phyloP scores from a whole-genome alignment of 2,113 vertebrate genomes.

The Nibea coibor region DNA sequence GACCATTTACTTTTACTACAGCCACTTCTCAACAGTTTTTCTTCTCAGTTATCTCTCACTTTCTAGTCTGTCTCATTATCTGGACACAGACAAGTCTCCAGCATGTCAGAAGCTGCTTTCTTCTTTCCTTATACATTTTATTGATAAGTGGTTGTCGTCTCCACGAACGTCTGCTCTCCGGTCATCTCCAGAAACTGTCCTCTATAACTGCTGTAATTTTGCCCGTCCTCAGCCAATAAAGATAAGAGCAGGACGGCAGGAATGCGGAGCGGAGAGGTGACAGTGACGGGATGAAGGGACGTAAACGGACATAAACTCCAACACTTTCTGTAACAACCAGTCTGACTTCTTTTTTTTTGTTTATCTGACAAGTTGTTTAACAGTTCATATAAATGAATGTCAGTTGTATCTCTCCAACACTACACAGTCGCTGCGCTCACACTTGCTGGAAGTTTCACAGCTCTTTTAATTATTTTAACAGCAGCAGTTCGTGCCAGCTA shows the following conservation, averaged over 20 bases:
- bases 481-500: background rate
- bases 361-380: background rate
- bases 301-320: constrained; percentile 46
- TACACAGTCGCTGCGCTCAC: background rate
- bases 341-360: background rate
- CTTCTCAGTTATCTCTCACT: background rate
- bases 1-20: constrained; percentile 62
- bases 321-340: constrained; percentile 35
- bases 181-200: constrained; percentile 56
- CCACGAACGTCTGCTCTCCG: constrained; percentile 36
- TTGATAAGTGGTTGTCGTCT: constrained; percentile 60
- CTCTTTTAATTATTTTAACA: no score
- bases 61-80: constrained; percentile 2
- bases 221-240: constrained; percentile 79
- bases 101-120: constrained; percentile 10
- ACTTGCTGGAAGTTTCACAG: background rate
- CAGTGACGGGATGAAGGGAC: constrained; percentile 55
- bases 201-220: constrained; percentile 57
- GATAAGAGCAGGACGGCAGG: constrained; percentile 76
- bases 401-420: background rate
- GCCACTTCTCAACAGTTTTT: background rate
- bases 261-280: constrained; percentile 73
- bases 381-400: background rate
- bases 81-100: background rate
- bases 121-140: constrained; percentile 7